Evolutionary conservation across 2,113 vertebrate species (phyloP).

Genomic region (Shinisaurus crocodilurus): DNA sequence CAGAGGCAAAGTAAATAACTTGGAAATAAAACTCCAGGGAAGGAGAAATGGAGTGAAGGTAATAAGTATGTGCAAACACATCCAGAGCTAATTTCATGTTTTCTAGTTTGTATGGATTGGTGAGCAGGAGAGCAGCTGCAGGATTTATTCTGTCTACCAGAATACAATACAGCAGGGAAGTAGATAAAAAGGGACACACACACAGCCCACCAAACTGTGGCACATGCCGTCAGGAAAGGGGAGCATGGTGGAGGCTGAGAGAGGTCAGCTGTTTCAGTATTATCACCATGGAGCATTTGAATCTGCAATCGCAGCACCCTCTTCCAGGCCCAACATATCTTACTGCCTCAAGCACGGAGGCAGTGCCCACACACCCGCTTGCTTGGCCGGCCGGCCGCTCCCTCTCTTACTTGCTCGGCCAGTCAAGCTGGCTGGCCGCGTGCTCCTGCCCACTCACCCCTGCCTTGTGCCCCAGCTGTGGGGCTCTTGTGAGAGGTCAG

Average conservation of each 20-base stretch:
- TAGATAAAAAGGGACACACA: neutral
- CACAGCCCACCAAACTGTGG: neutral
- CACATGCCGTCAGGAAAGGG: neutral
- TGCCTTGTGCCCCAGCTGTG: too few species aligned
- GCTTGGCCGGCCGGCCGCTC: neutral
- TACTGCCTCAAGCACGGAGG: too few species aligned
- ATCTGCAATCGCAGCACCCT: too few species aligned
- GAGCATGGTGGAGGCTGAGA: neutral
- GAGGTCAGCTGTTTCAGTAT: too few species aligned
- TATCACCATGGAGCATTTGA: too few species aligned
- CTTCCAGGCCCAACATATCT: too few species aligned
- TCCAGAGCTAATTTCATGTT: conserved; percentile 9
- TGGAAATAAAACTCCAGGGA: neutral
- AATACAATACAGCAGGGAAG: neutral
- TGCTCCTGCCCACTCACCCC: too few species aligned
- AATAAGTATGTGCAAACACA: conserved; percentile 6
- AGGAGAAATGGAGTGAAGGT: neutral
- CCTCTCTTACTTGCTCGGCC: too few species aligned
- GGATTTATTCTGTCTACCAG: neutral
- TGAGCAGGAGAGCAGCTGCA: neutral
- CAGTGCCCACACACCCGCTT: too few species aligned
- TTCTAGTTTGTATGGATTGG: neutral
- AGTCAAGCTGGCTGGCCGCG: too few species aligned
- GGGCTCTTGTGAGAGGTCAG: too few species aligned
- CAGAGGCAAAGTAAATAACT: conserved; percentile 10